Evolutionary conservation across 2,888 invertebrate genomes (phyloP), one percentile per base, ranked within the genome.

Genomic region (Rhamphomyia laevipes): DNA sequence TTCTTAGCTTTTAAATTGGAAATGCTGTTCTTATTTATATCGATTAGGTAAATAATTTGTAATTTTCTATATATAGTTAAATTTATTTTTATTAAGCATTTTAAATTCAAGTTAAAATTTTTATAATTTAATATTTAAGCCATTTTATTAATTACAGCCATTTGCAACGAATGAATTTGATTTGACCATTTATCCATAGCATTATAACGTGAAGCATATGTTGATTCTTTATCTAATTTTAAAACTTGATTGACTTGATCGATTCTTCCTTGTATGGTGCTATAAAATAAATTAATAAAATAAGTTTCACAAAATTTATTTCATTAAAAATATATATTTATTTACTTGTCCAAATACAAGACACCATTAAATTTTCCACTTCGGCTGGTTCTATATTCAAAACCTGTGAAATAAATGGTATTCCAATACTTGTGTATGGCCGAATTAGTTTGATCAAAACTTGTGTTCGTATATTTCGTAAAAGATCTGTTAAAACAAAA

Each of bases 331-430:
- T 4, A 42, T 15, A 15, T 12, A 37, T 17, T n/a, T 16, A 77
- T 83, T 78, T 72, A 92, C 90, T 86, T 91, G 74, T 99, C 97
- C 63, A 99, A 77, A 99, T 99, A 71, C 97, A 96, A 18, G 96
- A 95, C 43, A 99, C 96, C 55, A 99, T 73, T 46, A 99, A 75
- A 72, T 89, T 92, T 73, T 96, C 96, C 17, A 99, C 96, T 73
- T 99, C 99, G 56, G 82, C 81, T 51, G 86, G 89, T 67, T 93
- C 91, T 58, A 93, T 93, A 65, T 93, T 93, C 48, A 93, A 73
- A 67, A 93, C 91, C 68, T 87, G 88, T 35, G 97, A 95, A 67
- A 99, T 94, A 68, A 96, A 97, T 6, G 93, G 92, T 68, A 99
- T 94, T 66, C 94, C 91, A 61, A 99, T 97, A 64, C 93, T 82